Conservation (phyloP, 2,797 vertebrate genomes). For the Leptoclinus maculatus region DNA sequence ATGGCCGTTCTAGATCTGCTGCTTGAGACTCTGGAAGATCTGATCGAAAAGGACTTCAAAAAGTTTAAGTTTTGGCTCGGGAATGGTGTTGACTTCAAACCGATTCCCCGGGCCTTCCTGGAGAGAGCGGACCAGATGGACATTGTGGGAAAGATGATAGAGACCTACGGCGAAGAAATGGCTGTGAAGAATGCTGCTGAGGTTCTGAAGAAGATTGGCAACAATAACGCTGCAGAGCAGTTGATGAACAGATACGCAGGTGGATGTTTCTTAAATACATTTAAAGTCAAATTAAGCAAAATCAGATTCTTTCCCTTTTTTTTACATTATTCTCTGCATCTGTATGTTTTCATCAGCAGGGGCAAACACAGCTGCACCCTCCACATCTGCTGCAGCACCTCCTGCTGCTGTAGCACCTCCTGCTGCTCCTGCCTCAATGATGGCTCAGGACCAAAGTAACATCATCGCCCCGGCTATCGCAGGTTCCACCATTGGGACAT, state of each 20-base stretch:
- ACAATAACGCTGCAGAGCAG: neutral
- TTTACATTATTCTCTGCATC: neutral
- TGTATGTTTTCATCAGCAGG: slow-evolving; percentile 9
- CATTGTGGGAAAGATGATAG: neutral
- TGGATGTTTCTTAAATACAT: neutral
- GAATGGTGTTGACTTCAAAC: rapidly evolving
- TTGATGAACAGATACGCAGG: neutral
- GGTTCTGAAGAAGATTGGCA: slow-evolving; percentile 34
- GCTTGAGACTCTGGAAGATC: slow-evolving; percentile 17
- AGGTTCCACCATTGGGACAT: rapidly evolving
- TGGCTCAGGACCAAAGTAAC: neutral
- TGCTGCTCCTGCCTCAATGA: neutral
- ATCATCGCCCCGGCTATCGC: neutral
- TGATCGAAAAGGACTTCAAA: rapidly evolving
- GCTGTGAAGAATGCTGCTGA: slow-evolving; percentile 10
- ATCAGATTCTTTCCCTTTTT: neutral
- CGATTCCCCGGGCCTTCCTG: neutral
- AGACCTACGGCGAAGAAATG: rapidly evolving
- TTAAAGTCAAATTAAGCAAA: neutral
- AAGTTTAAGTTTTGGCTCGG: slow-evolving; percentile 39
- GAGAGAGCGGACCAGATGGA: rapidly evolving
- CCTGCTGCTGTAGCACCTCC: neutral
- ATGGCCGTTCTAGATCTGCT: too few species aligned
- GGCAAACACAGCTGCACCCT: too few species aligned
- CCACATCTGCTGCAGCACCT: neutral